A percentile compares a stretch with the other conserved stretches of the same genome.
Evolutionary conservation across 2,888 invertebrate genomes (phyloP).

Genomic region (Osmoderma eremita): DNA sequence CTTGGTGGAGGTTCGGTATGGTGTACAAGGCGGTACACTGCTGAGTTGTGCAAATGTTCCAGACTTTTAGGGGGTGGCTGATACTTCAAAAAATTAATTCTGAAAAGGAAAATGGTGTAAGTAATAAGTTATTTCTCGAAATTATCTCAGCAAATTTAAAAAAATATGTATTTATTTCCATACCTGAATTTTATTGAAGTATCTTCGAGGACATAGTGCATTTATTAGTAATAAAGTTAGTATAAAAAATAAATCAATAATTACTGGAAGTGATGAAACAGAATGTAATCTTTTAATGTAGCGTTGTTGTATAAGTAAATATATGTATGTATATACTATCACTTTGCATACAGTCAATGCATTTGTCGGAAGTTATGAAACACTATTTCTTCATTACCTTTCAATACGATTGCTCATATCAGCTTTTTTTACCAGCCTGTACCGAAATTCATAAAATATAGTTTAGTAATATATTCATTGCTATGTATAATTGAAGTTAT

Average conservation of each 20-base stretch:
- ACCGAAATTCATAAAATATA: too few species aligned
- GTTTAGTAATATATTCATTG: too few species aligned
- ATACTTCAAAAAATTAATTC: conserved; percentile 92
- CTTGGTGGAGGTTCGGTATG: conserved; percentile 74
- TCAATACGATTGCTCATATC: too few species aligned
- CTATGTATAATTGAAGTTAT: too few species aligned
- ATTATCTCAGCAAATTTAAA: background rate
- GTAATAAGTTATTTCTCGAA: too few species aligned
- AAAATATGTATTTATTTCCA: background rate
- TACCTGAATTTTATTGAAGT: background rate
- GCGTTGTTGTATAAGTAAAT: background rate
- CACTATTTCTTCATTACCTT: background rate
- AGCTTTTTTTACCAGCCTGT: too few species aligned
- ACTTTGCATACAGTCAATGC: background rate
- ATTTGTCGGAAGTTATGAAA: background rate
- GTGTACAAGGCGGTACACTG: conserved; percentile 83
- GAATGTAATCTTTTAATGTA: too few species aligned
- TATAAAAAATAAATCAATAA: too few species aligned
- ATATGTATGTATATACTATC: background rate
- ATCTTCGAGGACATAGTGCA: background rate
- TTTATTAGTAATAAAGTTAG: too few species aligned
- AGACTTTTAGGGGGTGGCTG: conserved; percentile 81
- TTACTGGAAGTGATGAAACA: too few species aligned
- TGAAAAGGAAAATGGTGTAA: conserved; percentile 58
- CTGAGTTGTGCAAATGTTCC: conserved; percentile 80